phyloP scores from a whole-genome alignment of 2,113 vertebrate genomes.

The Siniperca knerii region DNA sequence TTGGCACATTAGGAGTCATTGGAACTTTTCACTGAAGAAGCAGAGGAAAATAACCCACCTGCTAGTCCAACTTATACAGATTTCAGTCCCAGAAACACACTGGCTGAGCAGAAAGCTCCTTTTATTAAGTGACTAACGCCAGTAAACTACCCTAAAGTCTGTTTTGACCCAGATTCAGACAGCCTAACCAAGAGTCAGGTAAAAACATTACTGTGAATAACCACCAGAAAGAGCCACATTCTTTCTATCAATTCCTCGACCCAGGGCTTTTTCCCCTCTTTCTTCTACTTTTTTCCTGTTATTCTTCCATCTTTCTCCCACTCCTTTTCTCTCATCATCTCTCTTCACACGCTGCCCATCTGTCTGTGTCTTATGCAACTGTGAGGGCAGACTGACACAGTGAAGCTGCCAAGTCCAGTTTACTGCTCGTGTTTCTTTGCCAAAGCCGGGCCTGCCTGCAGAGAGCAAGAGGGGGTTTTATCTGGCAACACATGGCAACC shows the following conservation, averaged over 20 bases:
- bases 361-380: slow-evolving; percentile 64
- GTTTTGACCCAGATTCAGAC: slow-evolving; percentile 44
- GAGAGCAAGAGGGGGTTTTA: slow-evolving; percentile 26
- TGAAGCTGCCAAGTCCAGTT: slow-evolving; percentile 52
- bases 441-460: slow-evolving; percentile 35
- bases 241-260: slow-evolving; percentile 12
- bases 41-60: slow-evolving; percentile 38
- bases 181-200: slow-evolving; percentile 44
- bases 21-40: slow-evolving; percentile 13
- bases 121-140: slow-evolving; percentile 28
- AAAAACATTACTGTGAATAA: slow-evolving; percentile 55
- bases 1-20: slow-evolving; percentile 25
- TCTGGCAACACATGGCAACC: slow-evolving; percentile 53
- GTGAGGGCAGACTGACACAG: slow-evolving; percentile 48
- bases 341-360: slow-evolving; percentile 57
- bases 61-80: slow-evolving; percentile 42
- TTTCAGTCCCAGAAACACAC: slow-evolving; percentile 32
- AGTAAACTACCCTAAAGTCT: slow-evolving; percentile 38
- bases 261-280: slow-evolving; percentile 10
- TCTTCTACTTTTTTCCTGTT: slow-evolving; percentile 28
- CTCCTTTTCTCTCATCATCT: slow-evolving; percentile 43
- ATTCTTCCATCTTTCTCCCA: slow-evolving; percentile 43
- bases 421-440: slow-evolving; percentile 29
- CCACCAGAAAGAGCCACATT: slow-evolving; percentile 30
- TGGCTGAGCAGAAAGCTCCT: slow-evolving; percentile 30